These are phyloP conservation scores for Brachyistius frenatus DNA, from an alignment of 2,113 vertebrate genomes.

Conservation along the genomic window DNA sequence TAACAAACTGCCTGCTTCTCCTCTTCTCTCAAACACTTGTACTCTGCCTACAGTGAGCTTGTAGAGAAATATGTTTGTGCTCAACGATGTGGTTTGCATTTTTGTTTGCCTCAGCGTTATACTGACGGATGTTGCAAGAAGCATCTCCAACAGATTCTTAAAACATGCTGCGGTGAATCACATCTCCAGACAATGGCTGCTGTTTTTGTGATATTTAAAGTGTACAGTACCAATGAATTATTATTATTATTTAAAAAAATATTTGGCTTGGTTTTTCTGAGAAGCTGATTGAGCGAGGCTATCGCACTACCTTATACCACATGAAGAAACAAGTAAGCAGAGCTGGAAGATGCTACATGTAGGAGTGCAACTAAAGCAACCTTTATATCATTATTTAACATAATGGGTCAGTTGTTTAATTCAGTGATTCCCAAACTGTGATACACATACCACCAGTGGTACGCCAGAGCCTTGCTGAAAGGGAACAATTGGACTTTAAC, in stretches of 20 bases:
- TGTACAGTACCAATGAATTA: not conserved
- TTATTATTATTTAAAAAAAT: too few relatives aligned
- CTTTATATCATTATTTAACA: too few relatives aligned
- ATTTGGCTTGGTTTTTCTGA: not conserved
- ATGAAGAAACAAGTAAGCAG: too few relatives aligned
- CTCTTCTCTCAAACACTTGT: not conserved
- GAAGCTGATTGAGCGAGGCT: not conserved
- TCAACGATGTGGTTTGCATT: not conserved
- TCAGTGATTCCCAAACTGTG: too few relatives aligned
- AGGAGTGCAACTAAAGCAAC: too few relatives aligned
- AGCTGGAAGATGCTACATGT: too few relatives aligned
- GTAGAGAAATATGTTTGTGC: conserved; percentile 13
- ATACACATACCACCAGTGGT: too few relatives aligned
- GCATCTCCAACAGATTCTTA: not conserved
- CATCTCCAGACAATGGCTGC: not conserved
- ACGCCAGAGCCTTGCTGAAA: too few relatives aligned
- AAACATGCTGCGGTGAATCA: too few relatives aligned
- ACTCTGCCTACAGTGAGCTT: not conserved
- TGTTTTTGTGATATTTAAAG: not conserved
- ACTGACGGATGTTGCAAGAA: not conserved
- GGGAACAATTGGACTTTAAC: too few relatives aligned
- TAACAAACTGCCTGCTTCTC: conserved; percentile 20
- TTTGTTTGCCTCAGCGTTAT: not conserved
- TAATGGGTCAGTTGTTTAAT: too few relatives aligned
- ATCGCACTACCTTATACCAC: too few relatives aligned